Evolutionary conservation across 53 echinoderm and acorn worm genomes (phyloP).

Genomic region (Mesocentrotus franciscanus): DNA sequence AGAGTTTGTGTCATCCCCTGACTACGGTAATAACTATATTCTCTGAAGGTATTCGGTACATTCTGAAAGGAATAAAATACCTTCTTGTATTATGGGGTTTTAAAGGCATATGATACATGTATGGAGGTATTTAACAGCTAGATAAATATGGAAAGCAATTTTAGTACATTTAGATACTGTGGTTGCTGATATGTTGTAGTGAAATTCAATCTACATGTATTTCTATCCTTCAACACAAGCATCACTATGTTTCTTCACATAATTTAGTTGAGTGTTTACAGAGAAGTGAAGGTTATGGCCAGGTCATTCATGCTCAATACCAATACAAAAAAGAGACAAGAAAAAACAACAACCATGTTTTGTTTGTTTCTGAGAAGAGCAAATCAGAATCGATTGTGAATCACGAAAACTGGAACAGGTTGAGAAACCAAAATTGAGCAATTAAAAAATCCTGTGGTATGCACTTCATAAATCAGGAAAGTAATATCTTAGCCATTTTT

Average conservation of each 20-base stretch:
- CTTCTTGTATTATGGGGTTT: no score
- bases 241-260: background rate
- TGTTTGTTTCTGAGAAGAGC: background rate
- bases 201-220: no score
- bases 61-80: no score
- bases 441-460: background rate
- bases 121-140: background rate
- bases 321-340: background rate
- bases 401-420: background rate
- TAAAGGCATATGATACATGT: no score
- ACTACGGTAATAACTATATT: no score
- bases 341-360: background rate
- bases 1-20: no score
- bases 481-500: constrained; percentile 9
- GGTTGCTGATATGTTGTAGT: no score
- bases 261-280: background rate
- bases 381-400: background rate
- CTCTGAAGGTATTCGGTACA: no score
- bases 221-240: no score
- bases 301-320: background rate
- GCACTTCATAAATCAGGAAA: constrained; percentile 45
- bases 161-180: no score
- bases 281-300: background rate
- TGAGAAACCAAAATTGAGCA: background rate
- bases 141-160: background rate